Conservation (phyloP, 2,888 invertebrate species). For the Drosophila ustulata region DNA sequence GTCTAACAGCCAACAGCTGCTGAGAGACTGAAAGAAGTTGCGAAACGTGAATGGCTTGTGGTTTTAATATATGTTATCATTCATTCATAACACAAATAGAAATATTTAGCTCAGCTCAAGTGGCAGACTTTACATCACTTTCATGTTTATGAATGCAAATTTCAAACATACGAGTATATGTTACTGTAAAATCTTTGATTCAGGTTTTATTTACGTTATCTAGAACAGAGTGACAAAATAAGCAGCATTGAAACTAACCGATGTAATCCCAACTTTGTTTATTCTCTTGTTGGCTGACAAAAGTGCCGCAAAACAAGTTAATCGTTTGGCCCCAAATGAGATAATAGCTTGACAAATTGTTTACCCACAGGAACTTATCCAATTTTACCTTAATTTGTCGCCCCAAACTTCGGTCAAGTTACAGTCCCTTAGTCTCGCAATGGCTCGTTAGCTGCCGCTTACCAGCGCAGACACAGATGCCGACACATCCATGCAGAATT, state of each 20-base stretch:
- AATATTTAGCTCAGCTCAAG: neutral
- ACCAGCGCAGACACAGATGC: neutral
- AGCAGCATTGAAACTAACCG: neutral
- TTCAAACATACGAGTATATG: too few species aligned
- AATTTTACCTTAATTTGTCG: slow-evolving; percentile 53
- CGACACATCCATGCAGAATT: slow-evolving; percentile 17
- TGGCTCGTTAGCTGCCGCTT: neutral
- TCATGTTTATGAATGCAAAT: neutral
- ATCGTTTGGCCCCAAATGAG: slow-evolving; percentile 36
- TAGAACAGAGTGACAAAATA: neutral
- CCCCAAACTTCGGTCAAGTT: slow-evolving; percentile 40
- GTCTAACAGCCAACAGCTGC: neutral
- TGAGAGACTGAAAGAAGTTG: neutral
- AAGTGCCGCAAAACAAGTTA: slow-evolving; percentile 26
- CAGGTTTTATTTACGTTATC: neutral
- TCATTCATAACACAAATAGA: neutral
- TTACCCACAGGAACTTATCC: slow-evolving; percentile 40
- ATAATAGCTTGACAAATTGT: slow-evolving; percentile 50
- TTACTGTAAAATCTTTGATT: neutral
- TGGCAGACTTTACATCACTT: neutral
- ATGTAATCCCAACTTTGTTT: neutral
- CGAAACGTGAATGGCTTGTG: neutral
- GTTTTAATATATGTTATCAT: neutral
- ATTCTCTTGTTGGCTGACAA: slow-evolving; percentile 6
- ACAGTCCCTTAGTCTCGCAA: neutral